Evolutionary conservation across 2,797 vertebrate species (phyloP).

Genomic region (Leucoraja ocellata): DNA sequence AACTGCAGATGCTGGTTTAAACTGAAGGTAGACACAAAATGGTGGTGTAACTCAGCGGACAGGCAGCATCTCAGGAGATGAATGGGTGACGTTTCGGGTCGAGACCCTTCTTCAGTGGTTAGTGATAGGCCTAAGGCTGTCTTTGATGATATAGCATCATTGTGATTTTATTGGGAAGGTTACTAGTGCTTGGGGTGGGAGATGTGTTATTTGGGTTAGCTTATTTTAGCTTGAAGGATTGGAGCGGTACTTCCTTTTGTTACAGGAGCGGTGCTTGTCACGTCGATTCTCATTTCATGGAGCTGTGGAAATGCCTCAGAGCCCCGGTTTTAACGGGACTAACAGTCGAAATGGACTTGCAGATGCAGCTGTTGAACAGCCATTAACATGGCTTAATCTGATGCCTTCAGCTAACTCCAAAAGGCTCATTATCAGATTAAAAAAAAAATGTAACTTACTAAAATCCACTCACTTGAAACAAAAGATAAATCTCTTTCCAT

Average conservation of each 20-base stretch:
- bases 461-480: neutral
- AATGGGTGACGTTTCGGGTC: no score
- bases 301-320: neutral
- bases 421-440: neutral
- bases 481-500: conserved; percentile 17
- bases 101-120: no score
- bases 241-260: neutral
- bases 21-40: no score
- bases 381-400: neutral
- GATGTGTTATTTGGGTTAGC: no score
- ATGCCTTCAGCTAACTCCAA: neutral
- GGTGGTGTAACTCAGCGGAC: no score
- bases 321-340: neutral
- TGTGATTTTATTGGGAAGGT: neutral
- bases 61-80: no score
- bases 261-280: neutral
- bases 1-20: no score
- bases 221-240: neutral
- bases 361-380: neutral
- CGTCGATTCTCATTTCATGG: neutral
- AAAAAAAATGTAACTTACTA: neutral
- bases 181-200: neutral
- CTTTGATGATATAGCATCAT: neutral
- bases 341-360: neutral
- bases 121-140: neutral